Base-by-base conservation (phyloP, 2,888 invertebrate genomes). In the Phytoseiulus persimilis region DNA sequence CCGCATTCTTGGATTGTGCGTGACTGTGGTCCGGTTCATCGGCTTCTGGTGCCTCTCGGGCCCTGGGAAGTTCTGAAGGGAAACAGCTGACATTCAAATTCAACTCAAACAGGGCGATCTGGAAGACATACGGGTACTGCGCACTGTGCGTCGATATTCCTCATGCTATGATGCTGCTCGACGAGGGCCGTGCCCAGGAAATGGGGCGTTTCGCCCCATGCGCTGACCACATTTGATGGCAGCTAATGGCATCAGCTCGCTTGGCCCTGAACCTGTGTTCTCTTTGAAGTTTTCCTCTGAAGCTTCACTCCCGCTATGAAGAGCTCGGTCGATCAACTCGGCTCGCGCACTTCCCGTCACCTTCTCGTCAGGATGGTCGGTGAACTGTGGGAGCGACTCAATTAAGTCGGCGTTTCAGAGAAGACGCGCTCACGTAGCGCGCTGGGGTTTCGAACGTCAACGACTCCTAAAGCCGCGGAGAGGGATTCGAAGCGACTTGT, bases 11-110 rank as follows among this genome's bases (percentile, higher is more conserved):
- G 65, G 65, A 65, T 65, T 28, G 65, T 65, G 65, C 65, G 65
- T 65, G 65, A 65, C 65, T 65, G 5, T 65, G 65, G 23, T 65
- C 28, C 65, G 65, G 65, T 65, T 65, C 65, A 65, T 65, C 65
- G 65, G 65, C 65, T 65, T 65, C 65, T 65, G 65, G 65, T 65
- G 65, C 65, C 65, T 65, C 65, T 65, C 65, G 65, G 65, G 65
- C 65, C 5, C 14, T 46, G 14, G 46, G 14, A 46, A 46, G 46
- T 46, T 46, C 46, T 65, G 65, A 65, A 65, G 18, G 65, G 28
- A 65, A 65, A 2, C 65, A 28, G 28, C 65, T 65, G 2, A 65
- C 65, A 28, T 65, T 14, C 18, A 1, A 65, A 65, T 65, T 65
- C 1, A 65, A 28, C 65, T 65, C 65, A 18, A 65, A 39, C 39